Base-by-base conservation (phyloP, 2,888 invertebrate genomes). In the Zelleria hepariella region DNA sequence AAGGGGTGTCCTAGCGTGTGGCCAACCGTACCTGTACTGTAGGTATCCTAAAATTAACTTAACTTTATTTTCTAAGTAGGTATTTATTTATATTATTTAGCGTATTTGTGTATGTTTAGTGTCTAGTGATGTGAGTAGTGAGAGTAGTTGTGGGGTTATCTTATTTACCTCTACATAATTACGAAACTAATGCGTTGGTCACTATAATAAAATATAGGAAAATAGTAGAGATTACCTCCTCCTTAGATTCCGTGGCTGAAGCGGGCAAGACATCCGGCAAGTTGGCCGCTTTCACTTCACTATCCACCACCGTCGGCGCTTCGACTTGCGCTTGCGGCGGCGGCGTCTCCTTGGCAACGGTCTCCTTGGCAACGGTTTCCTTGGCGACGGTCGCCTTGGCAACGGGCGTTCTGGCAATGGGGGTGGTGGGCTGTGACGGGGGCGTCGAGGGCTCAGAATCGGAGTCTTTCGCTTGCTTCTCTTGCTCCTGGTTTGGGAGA, bases 261-360 rank as follows among this genome's bases (percentile, higher is more conserved):
- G 86, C 86, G 0, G 81, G 63, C 1, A 83, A 82, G 7, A 85
- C 88, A 62, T 86, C 87, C 0, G 86, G 86, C 58, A 87, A 63
- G 56, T 81, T 86, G 0, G 65, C 63, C 49, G 21, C 32, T 51
- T 53, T 55, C 8, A 42, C 53, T 42, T 57, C 58, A 1, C 10
- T 20, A 24, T 21, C 32, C 15, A 15, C 32, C 32, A n/a, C 25
- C 2, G 27, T 15, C 10, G 48, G 7, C 47, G 10, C 24, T 23
- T 48, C 48, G 0, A 51, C 51, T 20, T 7, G 6, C 23, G 7
- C 20, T 21, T 51, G 10, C 10, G 51, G 5, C 51, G 42, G 6
- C 6, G 42, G 42, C 32, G 48, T 48, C n/a, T 21, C 57, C 20
- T 18, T 23, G n/a, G 25, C 27, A 47, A 47, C 10, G 3, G 57